Percentiles rank a stretch among this genome's conserved stretches.
Conservation (phyloP, 35 echinoderm and acorn worm species). For the Lytechinus pictus region DNA sequence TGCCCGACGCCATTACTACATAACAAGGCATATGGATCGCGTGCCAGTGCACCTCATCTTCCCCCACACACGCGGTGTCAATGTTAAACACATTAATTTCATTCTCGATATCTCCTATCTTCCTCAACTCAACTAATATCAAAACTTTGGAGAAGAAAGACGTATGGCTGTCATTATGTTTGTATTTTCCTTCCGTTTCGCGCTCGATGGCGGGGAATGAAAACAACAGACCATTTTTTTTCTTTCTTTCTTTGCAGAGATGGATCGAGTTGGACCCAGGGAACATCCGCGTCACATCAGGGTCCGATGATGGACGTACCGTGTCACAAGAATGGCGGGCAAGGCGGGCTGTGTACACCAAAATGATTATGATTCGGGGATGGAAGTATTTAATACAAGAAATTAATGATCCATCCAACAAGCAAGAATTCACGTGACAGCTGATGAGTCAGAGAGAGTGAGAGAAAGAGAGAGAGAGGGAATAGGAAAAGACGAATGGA, state of each 20-base stretch:
- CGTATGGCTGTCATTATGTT: conserved; percentile 43
- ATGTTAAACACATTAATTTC: conserved; percentile 44
- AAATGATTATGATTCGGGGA: background rate
- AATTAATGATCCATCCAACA: background rate
- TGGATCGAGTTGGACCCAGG: background rate
- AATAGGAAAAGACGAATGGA: too few species aligned
- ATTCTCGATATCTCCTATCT: conserved; percentile 1
- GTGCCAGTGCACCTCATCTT: background rate
- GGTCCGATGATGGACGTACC: conserved; percentile 12
- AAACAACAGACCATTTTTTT: background rate
- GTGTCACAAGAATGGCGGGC: background rate
- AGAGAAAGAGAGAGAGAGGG: background rate
- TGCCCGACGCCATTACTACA: background rate
- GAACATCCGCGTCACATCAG: conserved; percentile 34
- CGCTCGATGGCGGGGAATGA: conserved; percentile 7
- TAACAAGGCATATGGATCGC: background rate
- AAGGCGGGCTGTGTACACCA: conserved; percentile 7
- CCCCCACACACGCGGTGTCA: background rate
- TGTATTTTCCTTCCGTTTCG: conserved; percentile 46
- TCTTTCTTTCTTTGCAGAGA: background rate
- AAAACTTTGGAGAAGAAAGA: background rate
- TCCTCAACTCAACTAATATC: background rate
- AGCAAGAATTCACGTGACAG: background rate
- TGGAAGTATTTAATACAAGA: conserved; percentile 14
- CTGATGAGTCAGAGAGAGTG: background rate